Percentiles rank a stretch among this genome's conserved stretches.
Evolutionary conservation across 1,140 invertebrate species (phyloP).

Genomic region (Bombus ignitus): DNA sequence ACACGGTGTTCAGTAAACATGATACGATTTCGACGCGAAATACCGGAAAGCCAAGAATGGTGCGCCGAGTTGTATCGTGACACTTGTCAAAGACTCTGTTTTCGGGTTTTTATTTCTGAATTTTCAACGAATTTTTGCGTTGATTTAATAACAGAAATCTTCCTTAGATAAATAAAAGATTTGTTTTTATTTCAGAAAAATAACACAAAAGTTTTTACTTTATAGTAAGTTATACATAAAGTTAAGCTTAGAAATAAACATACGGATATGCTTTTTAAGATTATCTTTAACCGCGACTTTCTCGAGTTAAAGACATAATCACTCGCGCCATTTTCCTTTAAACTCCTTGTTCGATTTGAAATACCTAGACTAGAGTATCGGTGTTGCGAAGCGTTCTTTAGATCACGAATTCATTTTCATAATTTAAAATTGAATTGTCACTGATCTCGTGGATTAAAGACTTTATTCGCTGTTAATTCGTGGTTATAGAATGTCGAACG

Average conservation of each 20-base stretch:
- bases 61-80: not conserved
- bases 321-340: not conserved
- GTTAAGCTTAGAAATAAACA: not conserved
- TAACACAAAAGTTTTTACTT: too few species aligned
- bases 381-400: not conserved
- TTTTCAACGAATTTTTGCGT: not conserved
- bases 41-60: conserved; percentile 45
- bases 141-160: not conserved
- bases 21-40: conserved; percentile 34
- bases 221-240: too few species aligned
- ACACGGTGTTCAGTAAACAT: conserved; percentile 52
- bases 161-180: not conserved
- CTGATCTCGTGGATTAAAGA: not conserved
- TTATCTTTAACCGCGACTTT: too few species aligned
- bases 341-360: not conserved
- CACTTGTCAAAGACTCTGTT: not conserved
- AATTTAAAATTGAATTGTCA: not conserved
- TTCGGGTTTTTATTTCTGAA: not conserved
- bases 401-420: not conserved
- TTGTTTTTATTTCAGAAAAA: too few species aligned
- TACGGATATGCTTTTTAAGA: too few species aligned
- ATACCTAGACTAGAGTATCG: too few species aligned
- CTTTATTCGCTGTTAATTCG: not conserved
- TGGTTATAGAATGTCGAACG: not conserved
- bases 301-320: not conserved